Conservation (phyloP, 2,797 vertebrate species). For the Cryptoblepharus egeriae region DNA sequence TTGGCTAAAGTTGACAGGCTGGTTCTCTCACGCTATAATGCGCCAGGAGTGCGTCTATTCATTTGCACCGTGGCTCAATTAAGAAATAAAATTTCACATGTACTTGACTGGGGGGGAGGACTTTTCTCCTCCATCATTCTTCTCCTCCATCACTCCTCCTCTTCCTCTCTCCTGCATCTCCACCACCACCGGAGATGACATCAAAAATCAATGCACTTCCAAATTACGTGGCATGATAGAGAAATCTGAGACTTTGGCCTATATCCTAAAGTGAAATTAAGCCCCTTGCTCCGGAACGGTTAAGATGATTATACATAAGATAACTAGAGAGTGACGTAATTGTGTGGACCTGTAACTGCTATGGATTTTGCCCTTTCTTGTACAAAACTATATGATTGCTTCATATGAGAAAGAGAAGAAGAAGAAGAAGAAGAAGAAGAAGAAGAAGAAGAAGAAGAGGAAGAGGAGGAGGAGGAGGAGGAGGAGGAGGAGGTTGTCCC, state of each 20-base stretch:
- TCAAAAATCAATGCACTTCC: slow-evolving; percentile 57
- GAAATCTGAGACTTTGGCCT: slow-evolving; percentile 65
- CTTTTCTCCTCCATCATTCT: slow-evolving; percentile 29
- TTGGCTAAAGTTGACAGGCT: accelerated
- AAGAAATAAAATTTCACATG: slow-evolving; percentile 45
- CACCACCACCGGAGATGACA: background rate
- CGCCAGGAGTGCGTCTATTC: background rate
- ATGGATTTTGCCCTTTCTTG: too few relatives aligned
- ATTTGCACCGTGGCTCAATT: slow-evolving; percentile 17
- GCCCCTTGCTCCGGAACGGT: too few relatives aligned
- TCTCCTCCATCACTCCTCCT: slow-evolving; percentile 46
- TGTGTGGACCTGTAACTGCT: too few relatives aligned
- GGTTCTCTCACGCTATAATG: background rate
- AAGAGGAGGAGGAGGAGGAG: too few relatives aligned
- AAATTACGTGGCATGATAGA: slow-evolving; percentile 64
- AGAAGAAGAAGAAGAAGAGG: too few relatives aligned
- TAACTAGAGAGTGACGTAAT: too few relatives aligned
- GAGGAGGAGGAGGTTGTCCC: too few relatives aligned
- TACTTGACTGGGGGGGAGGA: background rate
- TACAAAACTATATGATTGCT: slow-evolving; percentile 66
- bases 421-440: too few relatives aligned
- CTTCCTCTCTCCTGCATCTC: slow-evolving; percentile 24
- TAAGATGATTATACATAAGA: too few relatives aligned
- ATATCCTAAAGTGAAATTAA: too few relatives aligned
- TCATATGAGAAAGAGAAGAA: slow-evolving; percentile 20